These are phyloP conservation scores for Bombus balteatus DNA, from an alignment of 1,140 invertebrate genomes.

Conservation along the genomic window DNA sequence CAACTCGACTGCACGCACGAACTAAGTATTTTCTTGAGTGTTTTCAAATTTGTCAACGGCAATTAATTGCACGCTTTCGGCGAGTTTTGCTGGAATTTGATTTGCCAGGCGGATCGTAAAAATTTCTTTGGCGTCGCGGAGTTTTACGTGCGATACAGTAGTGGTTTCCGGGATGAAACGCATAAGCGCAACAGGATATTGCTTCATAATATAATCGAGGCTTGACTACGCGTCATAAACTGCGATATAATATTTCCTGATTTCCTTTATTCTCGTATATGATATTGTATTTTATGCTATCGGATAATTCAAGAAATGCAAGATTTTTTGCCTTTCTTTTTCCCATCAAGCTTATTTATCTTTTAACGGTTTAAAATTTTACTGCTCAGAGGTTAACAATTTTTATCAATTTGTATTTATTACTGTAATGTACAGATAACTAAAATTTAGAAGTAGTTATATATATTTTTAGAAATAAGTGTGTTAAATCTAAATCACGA, in stretches of 20 bases:
- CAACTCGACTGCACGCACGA: neutral
- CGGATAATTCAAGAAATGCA: neutral
- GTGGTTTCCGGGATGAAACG: slow-evolving; percentile 8
- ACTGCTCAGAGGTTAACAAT: no score
- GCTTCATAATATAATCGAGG: neutral
- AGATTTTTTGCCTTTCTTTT: neutral
- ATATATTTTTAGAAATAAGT: no score
- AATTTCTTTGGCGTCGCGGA: neutral
- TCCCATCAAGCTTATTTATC: no score
- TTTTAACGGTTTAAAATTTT: no score
- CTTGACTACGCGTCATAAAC: neutral
- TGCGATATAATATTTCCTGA: neutral
- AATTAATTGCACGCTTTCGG: neutral
- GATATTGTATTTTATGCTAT: neutral
- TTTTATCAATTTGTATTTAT: no score
- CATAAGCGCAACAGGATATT: slow-evolving; percentile 8
- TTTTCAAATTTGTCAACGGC: neutral
- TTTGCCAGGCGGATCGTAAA: neutral
- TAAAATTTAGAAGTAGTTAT: no score
- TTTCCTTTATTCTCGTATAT: neutral
- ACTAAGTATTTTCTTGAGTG: neutral
- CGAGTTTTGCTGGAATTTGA: neutral
- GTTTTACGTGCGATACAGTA: neutral
- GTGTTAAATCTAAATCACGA: no score
- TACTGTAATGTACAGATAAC: no score